phyloP scores from a whole-genome alignment of 1,140 invertebrate species.

The Papilio polyxenes region DNA sequence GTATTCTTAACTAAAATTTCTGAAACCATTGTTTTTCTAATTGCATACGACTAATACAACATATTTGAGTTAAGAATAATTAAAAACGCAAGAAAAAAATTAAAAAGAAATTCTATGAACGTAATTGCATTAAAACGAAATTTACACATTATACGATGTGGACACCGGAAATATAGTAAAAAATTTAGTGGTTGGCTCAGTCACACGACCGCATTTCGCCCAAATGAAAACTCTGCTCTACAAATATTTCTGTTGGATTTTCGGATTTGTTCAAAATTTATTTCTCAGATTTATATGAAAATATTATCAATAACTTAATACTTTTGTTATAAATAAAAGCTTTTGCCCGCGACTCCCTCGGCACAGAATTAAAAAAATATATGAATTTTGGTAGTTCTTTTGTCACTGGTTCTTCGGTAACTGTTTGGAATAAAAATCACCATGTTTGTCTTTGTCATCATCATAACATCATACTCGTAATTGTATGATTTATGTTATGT shows the following conservation, averaged over 20 bases:
- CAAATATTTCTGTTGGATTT: constrained; percentile 28
- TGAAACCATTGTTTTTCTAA: too few relatives aligned
- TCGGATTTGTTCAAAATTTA: constrained; percentile 24
- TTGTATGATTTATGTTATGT: too few relatives aligned
- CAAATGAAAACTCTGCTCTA: constrained; percentile 32
- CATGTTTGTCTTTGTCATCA: too few relatives aligned
- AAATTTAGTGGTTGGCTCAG: constrained; percentile 38
- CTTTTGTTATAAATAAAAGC: not conserved
- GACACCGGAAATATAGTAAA: constrained; percentile 16
- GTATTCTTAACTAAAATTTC: too few relatives aligned
- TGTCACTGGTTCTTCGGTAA: too few relatives aligned
- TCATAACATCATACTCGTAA: too few relatives aligned
- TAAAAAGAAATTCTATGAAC: not conserved
- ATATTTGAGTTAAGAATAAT: too few relatives aligned
- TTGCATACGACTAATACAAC: too few relatives aligned
- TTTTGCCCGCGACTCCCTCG: too few relatives aligned
- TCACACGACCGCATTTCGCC: constrained; percentile 22
- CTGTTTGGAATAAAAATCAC: too few relatives aligned
- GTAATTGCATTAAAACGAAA: not conserved
- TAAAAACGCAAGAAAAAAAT: not conserved
- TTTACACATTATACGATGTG: constrained; percentile 22
- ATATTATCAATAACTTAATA: constrained; percentile 12
- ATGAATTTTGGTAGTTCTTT: too few relatives aligned
- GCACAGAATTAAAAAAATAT: too few relatives aligned
- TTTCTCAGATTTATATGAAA: constrained; percentile 20